Evolutionary conservation across 2,888 invertebrate species (phyloP).

Genomic region (Stenichneumon culpator): DNA sequence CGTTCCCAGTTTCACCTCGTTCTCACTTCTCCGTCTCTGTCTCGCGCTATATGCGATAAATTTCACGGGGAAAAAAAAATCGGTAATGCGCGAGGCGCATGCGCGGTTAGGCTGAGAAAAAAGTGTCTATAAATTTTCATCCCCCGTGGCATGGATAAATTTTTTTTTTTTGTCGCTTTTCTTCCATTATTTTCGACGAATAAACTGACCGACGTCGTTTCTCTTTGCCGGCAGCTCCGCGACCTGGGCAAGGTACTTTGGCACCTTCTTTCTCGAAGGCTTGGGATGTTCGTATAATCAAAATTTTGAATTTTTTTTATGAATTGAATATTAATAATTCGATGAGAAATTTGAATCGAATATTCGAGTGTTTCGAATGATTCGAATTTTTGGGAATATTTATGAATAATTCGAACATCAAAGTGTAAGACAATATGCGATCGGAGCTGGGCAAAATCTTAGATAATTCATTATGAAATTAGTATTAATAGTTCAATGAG

Average conservation of each 20-base stretch:
- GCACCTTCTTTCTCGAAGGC: background rate
- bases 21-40: background rate
- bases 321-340: too few relatives aligned
- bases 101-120: background rate
- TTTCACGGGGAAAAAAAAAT: constrained; percentile 5
- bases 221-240: constrained; percentile 3
- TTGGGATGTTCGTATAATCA: too few relatives aligned
- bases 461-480: too few relatives aligned
- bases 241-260: constrained; percentile 3
- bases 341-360: too few relatives aligned
- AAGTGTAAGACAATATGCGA: too few relatives aligned
- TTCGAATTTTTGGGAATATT: too few relatives aligned
- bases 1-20: constrained; percentile 42
- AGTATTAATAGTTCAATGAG: too few relatives aligned
- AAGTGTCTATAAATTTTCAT: constrained; percentile 53
- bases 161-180: background rate
- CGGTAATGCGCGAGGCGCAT: background rate
- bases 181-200: constrained; percentile 2
- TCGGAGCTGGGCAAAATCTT: too few relatives aligned
- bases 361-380: too few relatives aligned
- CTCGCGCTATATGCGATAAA: constrained; percentile 8
- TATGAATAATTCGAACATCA: too few relatives aligned
- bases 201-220: background rate
- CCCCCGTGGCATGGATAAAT: constrained; percentile 4
- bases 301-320: too few relatives aligned